These are phyloP conservation scores for Euphysa ruthae DNA, from an alignment of 30 jellyfish, hydroid and myxozoan genomes.

Conservation along the genomic window DNA sequence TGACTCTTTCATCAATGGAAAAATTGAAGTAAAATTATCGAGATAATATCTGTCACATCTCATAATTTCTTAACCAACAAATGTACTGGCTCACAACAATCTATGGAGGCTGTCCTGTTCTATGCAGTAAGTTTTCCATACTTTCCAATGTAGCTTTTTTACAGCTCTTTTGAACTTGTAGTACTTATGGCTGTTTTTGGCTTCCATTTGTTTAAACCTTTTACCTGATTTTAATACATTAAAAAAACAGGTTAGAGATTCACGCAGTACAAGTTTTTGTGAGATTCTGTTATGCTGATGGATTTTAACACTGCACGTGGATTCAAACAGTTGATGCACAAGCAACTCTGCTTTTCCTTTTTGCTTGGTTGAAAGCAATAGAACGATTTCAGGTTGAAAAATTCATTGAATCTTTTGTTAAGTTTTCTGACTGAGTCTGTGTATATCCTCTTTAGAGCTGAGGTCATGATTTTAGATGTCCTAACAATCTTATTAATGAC, in stretches of 20 bases:
- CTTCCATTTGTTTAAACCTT: neutral
- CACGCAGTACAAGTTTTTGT: neutral
- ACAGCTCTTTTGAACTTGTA: neutral
- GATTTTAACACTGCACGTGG: constrained; percentile 2
- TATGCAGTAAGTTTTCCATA: neutral
- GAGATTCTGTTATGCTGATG: neutral
- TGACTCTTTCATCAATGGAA: neutral
- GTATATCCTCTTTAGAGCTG: too few relatives aligned
- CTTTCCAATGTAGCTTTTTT: neutral
- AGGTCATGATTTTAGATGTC: too few relatives aligned
- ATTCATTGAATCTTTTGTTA: constrained; percentile 27
- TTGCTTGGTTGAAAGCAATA: neutral
- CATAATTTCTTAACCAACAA: neutral
- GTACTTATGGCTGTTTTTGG: neutral
- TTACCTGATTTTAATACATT: neutral
- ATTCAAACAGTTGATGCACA: constrained; percentile 21
- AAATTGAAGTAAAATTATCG: constrained; percentile 10
- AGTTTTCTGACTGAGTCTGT: constrained; percentile 31
- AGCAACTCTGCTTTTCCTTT: constrained; percentile 8
- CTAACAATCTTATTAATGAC: too few relatives aligned
- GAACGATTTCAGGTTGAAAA: neutral
- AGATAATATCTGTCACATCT: neutral
- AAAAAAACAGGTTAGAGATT: neutral
- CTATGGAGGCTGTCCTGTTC: neutral
- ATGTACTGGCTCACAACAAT: neutral